Evolutionary conservation across 1,140 invertebrate genomes (phyloP).

Genomic region (Bursaphelenchus mucronatus): DNA sequence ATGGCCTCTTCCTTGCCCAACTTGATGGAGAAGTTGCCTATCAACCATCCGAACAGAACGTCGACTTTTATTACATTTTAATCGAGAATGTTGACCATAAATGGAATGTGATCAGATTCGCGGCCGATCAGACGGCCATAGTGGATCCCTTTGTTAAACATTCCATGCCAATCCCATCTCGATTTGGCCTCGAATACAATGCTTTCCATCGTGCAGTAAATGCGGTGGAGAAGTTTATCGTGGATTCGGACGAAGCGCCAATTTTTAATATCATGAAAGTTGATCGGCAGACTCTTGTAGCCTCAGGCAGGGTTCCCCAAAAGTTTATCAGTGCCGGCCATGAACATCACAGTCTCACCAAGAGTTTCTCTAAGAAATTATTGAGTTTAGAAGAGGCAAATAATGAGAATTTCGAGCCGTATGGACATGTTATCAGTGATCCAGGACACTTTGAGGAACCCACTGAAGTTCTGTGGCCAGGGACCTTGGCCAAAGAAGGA

Average conservation of each 20-base stretch:
- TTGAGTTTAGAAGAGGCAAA: slow-evolving; percentile 27
- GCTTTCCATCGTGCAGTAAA: slow-evolving; percentile 38
- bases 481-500: slow-evolving; percentile 23
- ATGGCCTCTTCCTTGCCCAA: slow-evolving; percentile 16
- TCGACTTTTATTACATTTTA: slow-evolving; percentile 23
- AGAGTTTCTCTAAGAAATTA: slow-evolving; percentile 32
- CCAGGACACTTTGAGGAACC: slow-evolving; percentile 21
- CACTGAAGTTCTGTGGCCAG: slow-evolving; percentile 24
- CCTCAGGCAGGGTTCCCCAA: slow-evolving; percentile 17
- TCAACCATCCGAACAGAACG: slow-evolving; percentile 17
- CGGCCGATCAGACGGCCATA: slow-evolving; percentile 33
- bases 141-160: slow-evolving; percentile 45
- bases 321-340: slow-evolving; percentile 16
- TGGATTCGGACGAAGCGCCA: slow-evolving; percentile 28
- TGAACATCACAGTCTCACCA: slow-evolving; percentile 17
- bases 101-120: slow-evolving; percentile 39
- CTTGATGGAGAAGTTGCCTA: slow-evolving; percentile 20
- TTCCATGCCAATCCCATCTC: slow-evolving; percentile 45
- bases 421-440: slow-evolving; percentile 30
- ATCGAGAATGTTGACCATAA: slow-evolving; percentile 26
- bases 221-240: slow-evolving; percentile 30
- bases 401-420: slow-evolving; percentile 23
- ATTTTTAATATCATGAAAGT: slow-evolving; percentile 39
- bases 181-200: slow-evolving; percentile 30
- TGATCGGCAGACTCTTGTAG: slow-evolving; percentile 11